A percentile compares a stretch with the other conserved stretches of the same genome.
phyloP scores from a whole-genome alignment of 1,140 invertebrate species.

The Yoshiicerus persimilis region DNA sequence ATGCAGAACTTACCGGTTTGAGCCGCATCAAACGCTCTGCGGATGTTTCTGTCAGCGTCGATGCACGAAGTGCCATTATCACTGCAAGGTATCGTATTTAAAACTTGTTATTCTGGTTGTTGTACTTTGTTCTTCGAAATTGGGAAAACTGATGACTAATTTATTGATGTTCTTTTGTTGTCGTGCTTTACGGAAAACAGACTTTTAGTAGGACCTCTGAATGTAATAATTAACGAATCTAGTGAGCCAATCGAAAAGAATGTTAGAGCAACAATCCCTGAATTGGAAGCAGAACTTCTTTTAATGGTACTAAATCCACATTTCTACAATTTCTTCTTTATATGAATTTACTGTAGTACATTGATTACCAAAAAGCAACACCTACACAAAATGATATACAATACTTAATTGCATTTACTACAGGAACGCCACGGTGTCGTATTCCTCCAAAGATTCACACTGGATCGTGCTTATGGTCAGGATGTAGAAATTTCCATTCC shows the following conservation, averaged over 20 bases:
- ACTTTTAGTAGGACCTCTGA: slow-evolving; percentile 45
- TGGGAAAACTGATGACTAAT: neutral
- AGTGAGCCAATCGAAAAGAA: slow-evolving; percentile 45
- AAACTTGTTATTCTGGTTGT: neutral
- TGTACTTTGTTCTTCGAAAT: neutral
- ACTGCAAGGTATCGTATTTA: slow-evolving; percentile 40
- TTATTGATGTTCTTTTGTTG: neutral
- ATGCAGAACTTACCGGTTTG: slow-evolving; percentile 46
- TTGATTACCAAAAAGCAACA: too few relatives aligned
- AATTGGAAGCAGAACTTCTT: slow-evolving; percentile 48
- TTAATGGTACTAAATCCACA: slow-evolving; percentile 38
- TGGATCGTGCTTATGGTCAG: slow-evolving; percentile 48
- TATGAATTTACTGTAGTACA: too few relatives aligned
- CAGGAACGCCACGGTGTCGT: slow-evolving; percentile 49
- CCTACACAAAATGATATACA: neutral
- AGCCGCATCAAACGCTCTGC: slow-evolving; percentile 43
- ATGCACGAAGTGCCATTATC: slow-evolving; percentile 48
- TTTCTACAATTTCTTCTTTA: too few relatives aligned
- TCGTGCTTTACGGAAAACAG: slow-evolving; percentile 2
- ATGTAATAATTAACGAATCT: slow-evolving; percentile 46
- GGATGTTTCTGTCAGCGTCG: slow-evolving; percentile 45
- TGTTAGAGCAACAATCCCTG: slow-evolving; percentile 46
- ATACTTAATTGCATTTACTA: neutral
- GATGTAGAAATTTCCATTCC: slow-evolving; percentile 49
- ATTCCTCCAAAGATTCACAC: slow-evolving; percentile 47